phyloP scores from a whole-genome alignment of 2,888 invertebrate species.

The Theretra japonica region DNA sequence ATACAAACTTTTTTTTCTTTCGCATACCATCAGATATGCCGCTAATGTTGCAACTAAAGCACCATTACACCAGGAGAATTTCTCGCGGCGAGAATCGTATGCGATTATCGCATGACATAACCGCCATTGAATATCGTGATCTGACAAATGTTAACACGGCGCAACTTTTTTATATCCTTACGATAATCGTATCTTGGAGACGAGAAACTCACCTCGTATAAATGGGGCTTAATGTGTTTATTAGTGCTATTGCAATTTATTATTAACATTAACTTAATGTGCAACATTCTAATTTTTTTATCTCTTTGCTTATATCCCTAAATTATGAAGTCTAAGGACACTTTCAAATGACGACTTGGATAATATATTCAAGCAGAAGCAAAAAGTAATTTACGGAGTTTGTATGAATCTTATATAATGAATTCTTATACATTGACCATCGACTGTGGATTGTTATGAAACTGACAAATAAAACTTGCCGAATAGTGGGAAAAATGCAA shows the following conservation, averaged over 20 bases:
- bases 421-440: too few relatives aligned
- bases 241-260: slow-evolving; percentile 7
- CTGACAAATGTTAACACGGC: too few relatives aligned
- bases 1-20: neutral
- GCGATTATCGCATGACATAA: too few relatives aligned
- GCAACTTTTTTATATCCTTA: too few relatives aligned
- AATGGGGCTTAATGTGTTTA: neutral
- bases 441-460: too few relatives aligned
- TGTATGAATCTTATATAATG: neutral
- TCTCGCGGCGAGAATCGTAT: too few relatives aligned
- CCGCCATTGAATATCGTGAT: too few relatives aligned
- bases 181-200: too few relatives aligned
- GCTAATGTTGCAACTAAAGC: slow-evolving; percentile 8
- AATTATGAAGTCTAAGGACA: neutral
- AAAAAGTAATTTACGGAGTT: neutral
- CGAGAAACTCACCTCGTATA: too few relatives aligned
- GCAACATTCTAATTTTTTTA: neutral
- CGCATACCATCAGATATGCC: neutral
- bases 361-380: neutral
- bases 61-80: too few relatives aligned
- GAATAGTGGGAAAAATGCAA: too few relatives aligned
- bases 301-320: neutral
- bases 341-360: neutral
- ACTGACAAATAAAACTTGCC: too few relatives aligned
- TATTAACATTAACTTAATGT: neutral